Evolutionary conservation across 2,113 vertebrate genomes (phyloP).

Genomic region (Etheostoma cragini): DNA sequence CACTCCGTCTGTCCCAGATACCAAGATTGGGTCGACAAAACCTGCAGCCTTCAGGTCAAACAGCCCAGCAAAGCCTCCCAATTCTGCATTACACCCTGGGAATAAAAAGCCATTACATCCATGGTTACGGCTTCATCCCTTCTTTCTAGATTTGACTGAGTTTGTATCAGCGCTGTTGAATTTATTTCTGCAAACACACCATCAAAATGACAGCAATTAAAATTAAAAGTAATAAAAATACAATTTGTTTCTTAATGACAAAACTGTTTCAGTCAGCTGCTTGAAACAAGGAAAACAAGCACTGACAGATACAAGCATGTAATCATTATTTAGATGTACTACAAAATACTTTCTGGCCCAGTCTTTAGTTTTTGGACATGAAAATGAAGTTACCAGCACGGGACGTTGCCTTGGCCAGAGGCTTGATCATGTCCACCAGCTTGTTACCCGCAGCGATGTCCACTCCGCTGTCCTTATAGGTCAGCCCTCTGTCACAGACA

Average conservation of each 20-base stretch:
- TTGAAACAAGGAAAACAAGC: not conserved
- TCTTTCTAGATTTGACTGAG: not conserved
- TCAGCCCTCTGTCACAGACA: constrained; percentile 87
- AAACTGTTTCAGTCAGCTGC: not conserved
- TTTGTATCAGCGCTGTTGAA: not conserved
- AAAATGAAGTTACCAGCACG: constrained; percentile 86
- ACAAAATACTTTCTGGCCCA: not conserved
- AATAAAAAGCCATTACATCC: not conserved
- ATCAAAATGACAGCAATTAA: not conserved
- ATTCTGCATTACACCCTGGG: constrained; percentile 92
- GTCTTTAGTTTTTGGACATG: not conserved
- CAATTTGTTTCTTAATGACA: constrained; percentile 12
- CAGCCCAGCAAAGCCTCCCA: constrained; percentile 95
- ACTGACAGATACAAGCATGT: too few species aligned
- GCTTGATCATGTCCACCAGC: constrained; percentile 93
- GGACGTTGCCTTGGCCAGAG: constrained; percentile 92
- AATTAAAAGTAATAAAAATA: not conserved
- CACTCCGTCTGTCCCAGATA: constrained; percentile 96
- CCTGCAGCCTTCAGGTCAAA: constrained; percentile 97
- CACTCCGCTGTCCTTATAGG: constrained; percentile 96
- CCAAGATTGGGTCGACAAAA: constrained; percentile 92
- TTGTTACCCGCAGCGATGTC: constrained; percentile 93
- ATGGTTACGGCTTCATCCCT: not conserved
- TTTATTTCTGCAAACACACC: not conserved
- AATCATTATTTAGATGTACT: not conserved